Percentiles rank a stretch among this genome's conserved stretches.
Conservation (phyloP, 2,797 vertebrate species). For the Sebastes hubbsi region DNA sequence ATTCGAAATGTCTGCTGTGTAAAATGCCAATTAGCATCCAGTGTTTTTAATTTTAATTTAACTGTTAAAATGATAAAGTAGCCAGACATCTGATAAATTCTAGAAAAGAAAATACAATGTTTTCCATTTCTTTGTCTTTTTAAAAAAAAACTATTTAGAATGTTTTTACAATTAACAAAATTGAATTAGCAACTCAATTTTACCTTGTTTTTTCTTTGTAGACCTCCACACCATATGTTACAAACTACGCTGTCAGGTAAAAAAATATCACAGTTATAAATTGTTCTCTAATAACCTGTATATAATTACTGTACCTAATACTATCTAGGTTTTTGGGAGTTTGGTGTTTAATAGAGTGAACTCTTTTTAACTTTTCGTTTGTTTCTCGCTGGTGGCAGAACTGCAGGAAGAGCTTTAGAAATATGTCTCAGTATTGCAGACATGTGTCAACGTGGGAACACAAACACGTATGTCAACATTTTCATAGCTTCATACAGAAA, state of each 20-base stretch:
- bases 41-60: too few relatives aligned
- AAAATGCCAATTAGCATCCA: too few relatives aligned
- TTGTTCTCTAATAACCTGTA: neutral
- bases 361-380: neutral
- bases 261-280: neutral
- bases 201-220: neutral
- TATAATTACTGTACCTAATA: neutral
- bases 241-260: slow-evolving; percentile 56
- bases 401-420: neutral
- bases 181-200: neutral
- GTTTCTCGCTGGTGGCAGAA: slow-evolving; percentile 29
- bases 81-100: too few relatives aligned
- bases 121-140: neutral
- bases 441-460: neutral
- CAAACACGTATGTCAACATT: slow-evolving; percentile 8
- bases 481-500: neutral
- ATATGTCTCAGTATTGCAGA: rapidly evolving
- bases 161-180: neutral
- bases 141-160: neutral
- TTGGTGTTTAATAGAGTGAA: neutral
- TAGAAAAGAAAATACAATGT: neutral
- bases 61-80: too few relatives aligned
- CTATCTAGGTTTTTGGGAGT: neutral
- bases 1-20: too few relatives aligned
- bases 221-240: neutral